Base-by-base conservation (phyloP, 2,888 invertebrate species). In the Pemphredon lugubris region DNA sequence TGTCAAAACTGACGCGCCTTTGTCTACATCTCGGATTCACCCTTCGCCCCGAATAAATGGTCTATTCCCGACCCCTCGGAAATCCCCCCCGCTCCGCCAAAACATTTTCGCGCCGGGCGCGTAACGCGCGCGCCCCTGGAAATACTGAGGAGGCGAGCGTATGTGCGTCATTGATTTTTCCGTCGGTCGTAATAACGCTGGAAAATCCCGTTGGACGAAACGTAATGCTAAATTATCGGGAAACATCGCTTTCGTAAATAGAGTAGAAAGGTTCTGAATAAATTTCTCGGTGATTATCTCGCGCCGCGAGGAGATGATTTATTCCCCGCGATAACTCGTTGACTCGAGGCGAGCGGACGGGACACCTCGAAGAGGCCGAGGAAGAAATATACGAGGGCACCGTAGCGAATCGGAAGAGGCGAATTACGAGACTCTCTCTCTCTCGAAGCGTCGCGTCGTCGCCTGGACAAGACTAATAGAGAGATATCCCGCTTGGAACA, bases 1-100 rank as follows among this genome's bases (percentile, higher is more conserved):
- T 51, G 55, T 67, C 64, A 59, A 60, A 61, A 64, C 37, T 39
- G 75, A 70, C 68, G 50, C 40, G 30, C 18, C 54, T 45, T 64
- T 59, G 50, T 47, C 65, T 48, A 45, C 50, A 40, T 54, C 73
- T 26, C 45, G 66, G 32, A 40, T 48, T 48, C 51, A 50, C 21
- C 44, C 54, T 18, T 20, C 34, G 34, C 2, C 34, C 34, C 34
- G 34, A 34, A 34, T 34, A 34, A 34, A 34, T 34, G 34, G 34
- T n/a, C 34, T 11, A 2, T n/a, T 34, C n/a, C 34, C 6, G 4
- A n/a, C 11, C 34, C 11, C 34, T 11, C 11, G n/a, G 34, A 34
- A 34, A 34, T 34, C 34, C n/a, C 11, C 34, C n/a, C 11, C 34
- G 26, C 4, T 34, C 34, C 11, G n/a, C 34, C 34, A 34, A 34